Conservation (phyloP, 2,113 vertebrate genomes). For the Rynchops niger region DNA sequence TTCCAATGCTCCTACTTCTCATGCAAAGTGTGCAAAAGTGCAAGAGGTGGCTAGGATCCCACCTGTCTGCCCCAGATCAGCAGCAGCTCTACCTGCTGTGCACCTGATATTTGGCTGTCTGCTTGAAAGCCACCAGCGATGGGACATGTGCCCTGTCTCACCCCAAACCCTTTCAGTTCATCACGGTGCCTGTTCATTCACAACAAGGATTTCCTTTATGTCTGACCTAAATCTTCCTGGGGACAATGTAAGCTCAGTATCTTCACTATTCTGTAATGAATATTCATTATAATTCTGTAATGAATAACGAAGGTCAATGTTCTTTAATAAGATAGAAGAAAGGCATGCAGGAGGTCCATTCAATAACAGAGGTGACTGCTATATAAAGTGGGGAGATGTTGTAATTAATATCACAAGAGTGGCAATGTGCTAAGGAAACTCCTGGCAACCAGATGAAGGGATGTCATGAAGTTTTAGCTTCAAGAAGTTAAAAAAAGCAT, state of each 20-base stretch:
- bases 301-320: neutral
- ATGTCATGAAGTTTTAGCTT: neutral
- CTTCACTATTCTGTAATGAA: neutral
- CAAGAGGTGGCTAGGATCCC: neutral
- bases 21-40: neutral
- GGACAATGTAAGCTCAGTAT: neutral
- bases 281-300: constrained; percentile 35
- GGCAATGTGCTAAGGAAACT: neutral
- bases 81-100: neutral
- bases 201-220: neutral
- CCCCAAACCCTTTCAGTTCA: neutral
- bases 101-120: neutral
- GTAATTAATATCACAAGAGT: neutral
- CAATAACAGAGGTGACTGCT: neutral
- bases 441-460: constrained; percentile 5
- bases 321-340: neutral
- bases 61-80: neutral
- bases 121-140: neutral
- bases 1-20: neutral
- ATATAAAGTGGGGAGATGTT: neutral
- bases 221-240: constrained; percentile 20
- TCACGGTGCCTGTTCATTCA: neutral
- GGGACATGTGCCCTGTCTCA: neutral
- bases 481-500: constrained; percentile 1
- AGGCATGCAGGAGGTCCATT: neutral